Evolutionary conservation across 2,888 invertebrate species (phyloP).

Genomic region (Steromphala cineraria): DNA sequence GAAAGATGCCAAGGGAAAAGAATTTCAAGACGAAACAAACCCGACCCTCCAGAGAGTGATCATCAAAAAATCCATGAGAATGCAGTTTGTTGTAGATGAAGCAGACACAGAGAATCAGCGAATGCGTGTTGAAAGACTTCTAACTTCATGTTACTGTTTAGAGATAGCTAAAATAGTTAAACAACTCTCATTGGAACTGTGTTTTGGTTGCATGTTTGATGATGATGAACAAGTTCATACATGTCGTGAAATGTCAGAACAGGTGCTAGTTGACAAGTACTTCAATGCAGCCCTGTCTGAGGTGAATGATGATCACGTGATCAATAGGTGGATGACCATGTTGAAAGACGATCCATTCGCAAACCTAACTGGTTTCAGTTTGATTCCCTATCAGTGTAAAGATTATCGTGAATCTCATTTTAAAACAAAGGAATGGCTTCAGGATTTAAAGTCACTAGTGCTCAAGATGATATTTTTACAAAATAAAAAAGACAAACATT

Average conservation of each 20-base stretch:
- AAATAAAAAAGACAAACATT: neutral
- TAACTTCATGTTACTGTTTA: neutral
- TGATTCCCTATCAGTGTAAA: neutral
- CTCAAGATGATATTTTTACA: neutral
- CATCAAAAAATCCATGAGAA: neutral
- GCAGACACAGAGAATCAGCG: neutral
- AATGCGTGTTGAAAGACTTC: neutral
- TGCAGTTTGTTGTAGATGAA: neutral
- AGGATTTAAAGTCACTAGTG: neutral
- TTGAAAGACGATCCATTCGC: neutral
- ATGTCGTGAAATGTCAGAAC: neutral
- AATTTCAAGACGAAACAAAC: neutral
- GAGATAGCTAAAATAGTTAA: neutral
- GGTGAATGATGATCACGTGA: neutral
- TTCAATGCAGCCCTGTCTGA: neutral
- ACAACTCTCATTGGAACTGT: neutral
- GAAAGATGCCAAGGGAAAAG: neutral
- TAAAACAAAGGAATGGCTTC: neutral
- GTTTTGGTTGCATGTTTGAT: conserved; percentile 7
- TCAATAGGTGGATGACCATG: neutral
- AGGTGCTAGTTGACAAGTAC: neutral
- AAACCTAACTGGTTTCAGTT: neutral
- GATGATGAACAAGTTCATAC: neutral
- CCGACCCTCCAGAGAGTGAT: neutral
- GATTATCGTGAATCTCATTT: neutral